Base-by-base conservation (phyloP, 2,113 vertebrate species). In the Psittacus erithacus region DNA sequence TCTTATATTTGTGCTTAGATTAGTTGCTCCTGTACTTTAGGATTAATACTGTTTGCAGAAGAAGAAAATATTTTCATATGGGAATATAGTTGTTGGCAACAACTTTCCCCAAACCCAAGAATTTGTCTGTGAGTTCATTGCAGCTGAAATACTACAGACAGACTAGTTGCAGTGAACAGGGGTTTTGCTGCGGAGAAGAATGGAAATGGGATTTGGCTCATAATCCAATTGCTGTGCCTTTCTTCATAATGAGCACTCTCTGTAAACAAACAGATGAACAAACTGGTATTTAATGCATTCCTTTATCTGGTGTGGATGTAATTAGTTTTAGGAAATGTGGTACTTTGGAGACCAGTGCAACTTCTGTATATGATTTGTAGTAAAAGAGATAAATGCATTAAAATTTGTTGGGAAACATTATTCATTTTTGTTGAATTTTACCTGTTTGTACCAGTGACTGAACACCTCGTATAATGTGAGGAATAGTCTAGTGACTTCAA, bases 361-460 rank as follows among this genome's bases (percentile, higher is more conserved):
- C 71, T 83, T 85, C 75, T 69, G 4, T 57, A 3, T 73, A 27
- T 80, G 75, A 95, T 69, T 91, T 68, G 52, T 15, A 88, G 70
- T 77, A 91, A 91, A 71, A 69, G 78, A 92, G 78, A 91, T 85
- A 88, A 92, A 92, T 82, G 82, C 44, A 39, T 92, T 76, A 73
- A 82, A 83, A 69, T 82, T 82, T 70, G 18, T 92, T 76, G 70
- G 67, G 46, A 80, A 96, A 82, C 44, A 57, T 78, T 84, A 55
- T 92, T 90, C 18, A 38, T 89, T 92, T 89, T 87, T 93, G 91
- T 89, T 93, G 65, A 82, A 71, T 93, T 93, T 89, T 85, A 62
- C 63, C 50, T 87, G 27, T 82, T 85, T 90, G 67, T 75, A 84
- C 1, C 1, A 82, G 62, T 85, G 89, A 67, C n/a, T 65, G 71